Evolutionary conservation across 2,888 invertebrate genomes (phyloP).

Genomic region (Drosophila cognata): DNA sequence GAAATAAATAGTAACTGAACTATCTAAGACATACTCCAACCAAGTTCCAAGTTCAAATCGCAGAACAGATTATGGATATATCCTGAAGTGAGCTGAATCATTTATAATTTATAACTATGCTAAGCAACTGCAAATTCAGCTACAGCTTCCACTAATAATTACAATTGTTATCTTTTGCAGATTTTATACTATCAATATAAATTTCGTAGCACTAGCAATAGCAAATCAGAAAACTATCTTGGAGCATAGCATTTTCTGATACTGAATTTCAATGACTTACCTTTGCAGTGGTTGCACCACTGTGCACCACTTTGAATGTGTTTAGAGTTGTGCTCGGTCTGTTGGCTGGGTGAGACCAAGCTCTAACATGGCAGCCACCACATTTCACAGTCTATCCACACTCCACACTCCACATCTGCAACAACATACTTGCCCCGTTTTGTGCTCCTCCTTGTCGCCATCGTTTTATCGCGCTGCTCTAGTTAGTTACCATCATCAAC

Average conservation of each 20-base stretch:
- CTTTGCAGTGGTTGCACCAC: constrained; percentile 11
- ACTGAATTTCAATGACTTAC: neutral
- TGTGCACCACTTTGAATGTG: constrained; percentile 55
- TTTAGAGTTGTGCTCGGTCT: constrained; percentile 46
- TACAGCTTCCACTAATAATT: neutral
- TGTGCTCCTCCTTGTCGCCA: constrained; percentile 30
- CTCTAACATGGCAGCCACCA: constrained; percentile 10
- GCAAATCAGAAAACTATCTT: neutral
- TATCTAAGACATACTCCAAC: neutral
- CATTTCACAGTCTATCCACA: constrained; percentile 29
- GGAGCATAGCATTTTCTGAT: neutral
- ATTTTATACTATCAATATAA: too few relatives aligned
- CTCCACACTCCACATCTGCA: constrained; percentile 13
- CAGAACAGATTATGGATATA: accelerated
- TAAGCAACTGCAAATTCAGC: neutral
- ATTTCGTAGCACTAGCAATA: neutral
- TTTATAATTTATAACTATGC: neutral
- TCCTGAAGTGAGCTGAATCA: neutral
- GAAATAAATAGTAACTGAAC: neutral
- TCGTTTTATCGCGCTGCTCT: constrained; percentile 72
- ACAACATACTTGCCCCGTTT: constrained; percentile 8
- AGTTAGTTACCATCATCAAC: constrained; percentile 81
- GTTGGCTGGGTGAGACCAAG: constrained; percentile 34
- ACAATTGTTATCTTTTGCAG: too few relatives aligned
- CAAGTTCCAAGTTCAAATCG: neutral